These are phyloP conservation scores for Ptychobarbus kaznakovi DNA, from an alignment of 2,797 vertebrate species.

Conservation along the genomic window DNA sequence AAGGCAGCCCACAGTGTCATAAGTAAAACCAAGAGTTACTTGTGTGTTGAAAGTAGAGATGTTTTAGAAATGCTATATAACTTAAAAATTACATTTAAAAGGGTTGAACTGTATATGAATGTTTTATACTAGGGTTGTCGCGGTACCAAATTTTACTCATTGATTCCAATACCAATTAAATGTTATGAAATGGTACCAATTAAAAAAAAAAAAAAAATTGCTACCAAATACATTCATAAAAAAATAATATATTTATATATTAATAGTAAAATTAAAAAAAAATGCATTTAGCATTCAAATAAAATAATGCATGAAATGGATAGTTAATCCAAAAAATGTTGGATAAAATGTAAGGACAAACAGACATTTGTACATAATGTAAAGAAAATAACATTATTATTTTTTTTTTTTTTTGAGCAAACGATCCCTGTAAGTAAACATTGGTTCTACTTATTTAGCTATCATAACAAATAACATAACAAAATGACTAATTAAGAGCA, in stretches of 20 bases:
- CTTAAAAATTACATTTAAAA: slow-evolving; percentile 1
- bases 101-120: too few species aligned
- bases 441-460: not conserved
- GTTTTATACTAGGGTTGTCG: not conserved
- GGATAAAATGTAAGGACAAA: not conserved
- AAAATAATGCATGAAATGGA: too few species aligned
- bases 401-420: not conserved
- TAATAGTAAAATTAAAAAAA: not conserved
- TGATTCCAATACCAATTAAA: not conserved
- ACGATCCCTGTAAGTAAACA: not conserved
- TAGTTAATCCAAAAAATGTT: not conserved
- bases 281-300: not conserved
- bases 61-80: not conserved
- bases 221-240: not conserved
- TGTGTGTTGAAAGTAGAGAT: slow-evolving; percentile 9
- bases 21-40: slow-evolving; percentile 16
- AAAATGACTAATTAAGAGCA: not conserved
- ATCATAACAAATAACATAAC: not conserved
- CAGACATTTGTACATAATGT: too few species aligned
- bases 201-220: not conserved
- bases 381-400: too few species aligned
- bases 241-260: not conserved
- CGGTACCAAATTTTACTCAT: not conserved
- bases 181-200: too few species aligned
- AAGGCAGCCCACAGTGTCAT: slow-evolving; percentile 42